phyloP scores from a whole-genome alignment of 2,888 invertebrate genomes.

The Agonum fuliginosum region DNA sequence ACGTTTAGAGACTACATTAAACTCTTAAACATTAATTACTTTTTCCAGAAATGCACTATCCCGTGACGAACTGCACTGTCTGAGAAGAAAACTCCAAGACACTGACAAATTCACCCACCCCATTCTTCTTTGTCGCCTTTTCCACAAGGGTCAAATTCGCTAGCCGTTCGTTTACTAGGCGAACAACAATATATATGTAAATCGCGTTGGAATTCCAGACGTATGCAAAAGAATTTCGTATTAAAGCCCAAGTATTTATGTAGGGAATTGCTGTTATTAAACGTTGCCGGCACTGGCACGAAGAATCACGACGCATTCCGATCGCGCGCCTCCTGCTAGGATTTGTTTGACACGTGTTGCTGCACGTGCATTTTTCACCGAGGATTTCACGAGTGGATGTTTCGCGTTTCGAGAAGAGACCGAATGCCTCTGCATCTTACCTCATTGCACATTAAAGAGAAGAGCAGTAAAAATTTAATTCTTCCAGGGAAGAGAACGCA shows the following conservation, averaged over 20 bases:
- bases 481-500: neutral
- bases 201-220: constrained; percentile 49
- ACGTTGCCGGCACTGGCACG: constrained; percentile 33
- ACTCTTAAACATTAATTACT: too few relatives aligned
- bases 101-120: constrained; percentile 38
- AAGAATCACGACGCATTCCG: constrained; percentile 49
- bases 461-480: constrained; percentile 28
- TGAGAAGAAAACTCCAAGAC: constrained; percentile 26
- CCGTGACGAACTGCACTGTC: constrained; percentile 21
- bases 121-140: neutral
- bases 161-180: constrained; percentile 15
- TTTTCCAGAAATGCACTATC: too few relatives aligned
- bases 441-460: neutral
- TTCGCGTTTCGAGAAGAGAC: too few relatives aligned
- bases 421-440: constrained; percentile 10
- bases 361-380: constrained; percentile 12
- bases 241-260: constrained; percentile 54
- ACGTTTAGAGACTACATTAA: too few relatives aligned
- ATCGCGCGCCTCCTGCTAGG: constrained; percentile 28
- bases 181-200: constrained; percentile 53
- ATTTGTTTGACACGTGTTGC: constrained; percentile 44
- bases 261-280: constrained; percentile 50
- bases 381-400: constrained; percentile 15
- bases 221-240: constrained; percentile 56
- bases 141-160: neutral